Percentiles rank a stretch among this genome's conserved stretches.
Conservation (phyloP, 2,113 vertebrate genomes). For the Marmota monax region DNA sequence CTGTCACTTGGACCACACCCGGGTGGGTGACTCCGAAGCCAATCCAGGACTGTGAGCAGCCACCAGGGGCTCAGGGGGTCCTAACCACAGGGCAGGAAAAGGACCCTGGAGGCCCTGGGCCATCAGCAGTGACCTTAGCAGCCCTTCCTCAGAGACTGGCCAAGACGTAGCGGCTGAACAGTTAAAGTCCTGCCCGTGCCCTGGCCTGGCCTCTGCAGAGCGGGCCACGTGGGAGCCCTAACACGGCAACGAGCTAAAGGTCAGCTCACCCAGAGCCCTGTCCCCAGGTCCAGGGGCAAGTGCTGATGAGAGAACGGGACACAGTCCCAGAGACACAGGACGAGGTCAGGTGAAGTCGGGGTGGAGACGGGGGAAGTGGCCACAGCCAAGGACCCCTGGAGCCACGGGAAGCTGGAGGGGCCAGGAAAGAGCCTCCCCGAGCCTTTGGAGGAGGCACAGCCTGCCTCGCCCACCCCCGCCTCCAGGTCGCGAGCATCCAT, state of each 20-base stretch:
- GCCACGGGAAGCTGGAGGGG: neutral
- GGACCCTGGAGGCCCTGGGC: neutral
- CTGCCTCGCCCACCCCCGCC: neutral
- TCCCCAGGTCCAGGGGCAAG: neutral
- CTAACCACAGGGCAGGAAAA: neutral
- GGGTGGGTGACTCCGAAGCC: neutral
- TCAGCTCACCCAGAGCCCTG: neutral
- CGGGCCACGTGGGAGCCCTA: neutral
- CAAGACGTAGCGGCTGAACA: neutral
- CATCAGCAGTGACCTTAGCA: neutral
- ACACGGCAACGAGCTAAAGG: too few species aligned
- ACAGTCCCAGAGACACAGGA: neutral
- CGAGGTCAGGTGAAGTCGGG: neutral
- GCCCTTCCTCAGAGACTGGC: neutral
- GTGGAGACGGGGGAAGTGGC: fast-evolving
- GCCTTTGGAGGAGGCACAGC: neutral
- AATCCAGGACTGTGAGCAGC: neutral
- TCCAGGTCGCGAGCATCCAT: neutral
- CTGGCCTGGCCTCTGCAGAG: neutral
- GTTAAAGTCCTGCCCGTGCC: neutral
- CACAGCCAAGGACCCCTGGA: neutral
- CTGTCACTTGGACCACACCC: neutral
- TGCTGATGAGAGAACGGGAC: neutral
- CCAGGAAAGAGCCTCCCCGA: neutral
- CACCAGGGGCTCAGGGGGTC: fast-evolving